These are phyloP conservation scores for Epicauta chinensis DNA, from an alignment of 1,140 invertebrate species.

Conservation along the genomic window DNA sequence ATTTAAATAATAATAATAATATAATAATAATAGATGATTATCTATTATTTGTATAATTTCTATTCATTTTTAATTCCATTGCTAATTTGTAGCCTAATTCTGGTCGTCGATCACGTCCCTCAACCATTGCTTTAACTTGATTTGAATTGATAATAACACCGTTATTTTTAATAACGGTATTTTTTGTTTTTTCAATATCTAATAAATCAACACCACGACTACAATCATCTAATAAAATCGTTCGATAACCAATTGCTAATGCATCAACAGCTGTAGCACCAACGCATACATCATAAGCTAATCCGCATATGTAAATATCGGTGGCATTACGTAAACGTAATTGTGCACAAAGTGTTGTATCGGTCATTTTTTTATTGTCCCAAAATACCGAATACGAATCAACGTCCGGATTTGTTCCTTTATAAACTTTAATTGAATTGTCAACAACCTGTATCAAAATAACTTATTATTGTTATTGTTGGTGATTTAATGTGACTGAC, in stretches of 20 bases:
- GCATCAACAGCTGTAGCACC: conserved; percentile 83
- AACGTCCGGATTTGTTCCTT: conserved; percentile 90
- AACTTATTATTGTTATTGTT: background rate
- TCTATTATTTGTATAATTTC: background rate
- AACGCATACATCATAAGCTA: conserved; percentile 96
- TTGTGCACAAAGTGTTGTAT: conserved; percentile 79
- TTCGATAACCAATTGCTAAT: conserved; percentile 81
- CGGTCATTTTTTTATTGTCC: conserved; percentile 88
- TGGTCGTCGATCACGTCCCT: conserved; percentile 75
- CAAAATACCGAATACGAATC: conserved; percentile 98
- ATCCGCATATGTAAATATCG: conserved; percentile 90
- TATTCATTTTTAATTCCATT: conserved; percentile 64
- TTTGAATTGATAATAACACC: conserved; percentile 74
- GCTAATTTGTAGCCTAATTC: conserved; percentile 83
- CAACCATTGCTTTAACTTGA: conserved; percentile 66
- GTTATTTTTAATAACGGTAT: conserved; percentile 62
- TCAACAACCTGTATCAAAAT: conserved; percentile 50
- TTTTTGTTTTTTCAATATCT: conserved; percentile 77
- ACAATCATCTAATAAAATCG: conserved; percentile 86
- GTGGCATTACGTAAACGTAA: conserved; percentile 74
- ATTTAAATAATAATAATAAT: no score
- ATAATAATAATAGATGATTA: no score
- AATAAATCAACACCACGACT: conserved; percentile 77
- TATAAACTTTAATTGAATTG: conserved; percentile 78
- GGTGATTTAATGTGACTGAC: conserved; percentile 42